Percentiles rank a stretch among this genome's conserved stretches.
phyloP scores from a whole-genome alignment of 2,113 vertebrate genomes.

The Buteo buteo region DNA sequence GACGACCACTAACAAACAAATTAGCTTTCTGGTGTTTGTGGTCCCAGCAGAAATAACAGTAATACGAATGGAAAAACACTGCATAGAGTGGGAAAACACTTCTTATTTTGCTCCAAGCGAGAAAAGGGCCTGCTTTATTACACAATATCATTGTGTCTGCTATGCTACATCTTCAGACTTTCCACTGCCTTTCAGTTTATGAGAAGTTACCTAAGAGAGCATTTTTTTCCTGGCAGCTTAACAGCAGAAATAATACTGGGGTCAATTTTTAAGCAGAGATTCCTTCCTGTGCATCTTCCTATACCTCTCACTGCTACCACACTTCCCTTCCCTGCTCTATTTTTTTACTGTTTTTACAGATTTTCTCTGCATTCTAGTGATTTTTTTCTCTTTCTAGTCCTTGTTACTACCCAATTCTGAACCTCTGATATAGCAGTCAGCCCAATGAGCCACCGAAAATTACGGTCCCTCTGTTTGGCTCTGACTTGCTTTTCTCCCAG shows the following conservation, averaged over 20 bases:
- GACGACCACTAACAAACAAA: neutral
- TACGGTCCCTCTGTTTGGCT: neutral
- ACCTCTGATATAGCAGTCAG: neutral
- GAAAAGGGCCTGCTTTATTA: neutral
- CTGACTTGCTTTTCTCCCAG: neutral
- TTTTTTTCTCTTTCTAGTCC: neutral
- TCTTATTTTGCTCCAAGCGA: neutral
- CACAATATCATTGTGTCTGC: neutral
- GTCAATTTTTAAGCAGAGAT: neutral
- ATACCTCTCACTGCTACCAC: neutral
- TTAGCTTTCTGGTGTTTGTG: neutral
- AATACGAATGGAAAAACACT: neutral
- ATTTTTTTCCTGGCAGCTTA: neutral
- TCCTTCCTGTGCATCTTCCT: neutral
- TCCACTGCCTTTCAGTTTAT: neutral
- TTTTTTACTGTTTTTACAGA: neutral
- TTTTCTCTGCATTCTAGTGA: neutral
- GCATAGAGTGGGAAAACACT: neutral
- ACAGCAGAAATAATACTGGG: neutral
- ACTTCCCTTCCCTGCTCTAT: neutral
- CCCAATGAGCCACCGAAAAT: neutral
- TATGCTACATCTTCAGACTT: neutral
- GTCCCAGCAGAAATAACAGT: neutral
- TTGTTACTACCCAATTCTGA: neutral
- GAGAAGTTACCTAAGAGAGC: neutral